These are phyloP conservation scores for Digitonthophagus gazella DNA, from an alignment of 2,888 invertebrate species.

Conservation along the genomic window DNA sequence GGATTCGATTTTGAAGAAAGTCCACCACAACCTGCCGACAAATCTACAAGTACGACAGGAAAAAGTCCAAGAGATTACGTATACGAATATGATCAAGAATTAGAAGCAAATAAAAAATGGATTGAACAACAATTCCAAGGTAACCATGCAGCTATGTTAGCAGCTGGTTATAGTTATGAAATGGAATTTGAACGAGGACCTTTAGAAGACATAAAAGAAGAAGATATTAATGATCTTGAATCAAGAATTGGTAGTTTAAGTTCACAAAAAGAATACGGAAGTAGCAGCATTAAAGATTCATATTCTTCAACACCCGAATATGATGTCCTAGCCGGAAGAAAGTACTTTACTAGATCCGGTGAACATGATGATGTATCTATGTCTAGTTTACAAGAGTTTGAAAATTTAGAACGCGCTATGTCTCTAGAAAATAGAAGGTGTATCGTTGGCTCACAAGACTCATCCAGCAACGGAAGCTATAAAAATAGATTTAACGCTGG, in stretches of 20 bases:
- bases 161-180: constrained; percentile 64
- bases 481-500: constrained; percentile 69
- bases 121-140: constrained; percentile 86
- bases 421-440: constrained; percentile 73
- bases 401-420: constrained; percentile 83
- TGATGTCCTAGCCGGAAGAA: constrained; percentile 79
- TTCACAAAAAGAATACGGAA: constrained; percentile 76
- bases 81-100: constrained; percentile 56
- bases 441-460: constrained; percentile 74
- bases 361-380: constrained; percentile 91
- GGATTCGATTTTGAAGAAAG: constrained; percentile 71
- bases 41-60: constrained; percentile 39
- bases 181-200: constrained; percentile 82
- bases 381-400: constrained; percentile 92
- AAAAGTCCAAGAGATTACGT: constrained; percentile 49
- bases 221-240: constrained; percentile 85
- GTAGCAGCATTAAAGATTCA: constrained; percentile 84
- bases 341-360: constrained; percentile 76
- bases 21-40: constrained; percentile 52
- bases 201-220: constrained; percentile 88
- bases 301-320: constrained; percentile 91
- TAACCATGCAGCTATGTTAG: constrained; percentile 60
- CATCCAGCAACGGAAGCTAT: constrained; percentile 76
- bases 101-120: constrained; percentile 81
- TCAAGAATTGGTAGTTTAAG: constrained; percentile 72